Conservation (phyloP, 2,113 vertebrate species). For the Montifringilla adamsi region DNA sequence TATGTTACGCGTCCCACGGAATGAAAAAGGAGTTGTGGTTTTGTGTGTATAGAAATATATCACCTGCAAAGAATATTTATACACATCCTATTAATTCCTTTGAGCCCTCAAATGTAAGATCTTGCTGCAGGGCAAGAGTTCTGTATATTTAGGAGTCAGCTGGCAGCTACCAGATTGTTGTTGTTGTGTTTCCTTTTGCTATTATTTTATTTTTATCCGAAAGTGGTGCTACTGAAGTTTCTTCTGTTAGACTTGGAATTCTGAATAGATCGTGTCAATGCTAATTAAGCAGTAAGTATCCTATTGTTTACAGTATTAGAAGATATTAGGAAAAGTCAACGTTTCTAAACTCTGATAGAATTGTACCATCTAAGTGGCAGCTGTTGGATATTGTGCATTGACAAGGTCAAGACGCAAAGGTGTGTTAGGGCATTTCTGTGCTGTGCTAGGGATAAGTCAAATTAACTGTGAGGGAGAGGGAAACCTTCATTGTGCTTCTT, state of each 20-base stretch:
- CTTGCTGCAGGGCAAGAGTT: neutral
- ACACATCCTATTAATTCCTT: neutral
- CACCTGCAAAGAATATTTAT: neutral
- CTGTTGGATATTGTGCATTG: neutral
- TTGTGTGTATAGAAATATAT: neutral
- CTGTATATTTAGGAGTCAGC: neutral
- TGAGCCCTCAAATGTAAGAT: neutral
- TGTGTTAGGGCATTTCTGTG: neutral
- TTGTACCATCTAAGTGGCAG: neutral
- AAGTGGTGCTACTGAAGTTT: neutral
- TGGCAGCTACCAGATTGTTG: neutral
- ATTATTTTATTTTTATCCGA: neutral
- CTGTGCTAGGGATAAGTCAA: neutral
- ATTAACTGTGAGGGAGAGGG: neutral
- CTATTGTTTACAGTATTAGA: neutral
- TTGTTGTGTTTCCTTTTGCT: neutral
- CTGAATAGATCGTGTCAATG: accelerated
- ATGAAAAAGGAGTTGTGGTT: neutral
- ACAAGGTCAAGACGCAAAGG: accelerated
- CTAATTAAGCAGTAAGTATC: neutral
- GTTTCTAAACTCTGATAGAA: neutral
- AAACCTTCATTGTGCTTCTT: neutral
- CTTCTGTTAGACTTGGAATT: neutral
- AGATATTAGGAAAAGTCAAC: neutral
- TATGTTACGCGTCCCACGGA: neutral